Base-by-base conservation (phyloP, 2,113 vertebrate genomes). In the Hipposideros armiger region DNA sequence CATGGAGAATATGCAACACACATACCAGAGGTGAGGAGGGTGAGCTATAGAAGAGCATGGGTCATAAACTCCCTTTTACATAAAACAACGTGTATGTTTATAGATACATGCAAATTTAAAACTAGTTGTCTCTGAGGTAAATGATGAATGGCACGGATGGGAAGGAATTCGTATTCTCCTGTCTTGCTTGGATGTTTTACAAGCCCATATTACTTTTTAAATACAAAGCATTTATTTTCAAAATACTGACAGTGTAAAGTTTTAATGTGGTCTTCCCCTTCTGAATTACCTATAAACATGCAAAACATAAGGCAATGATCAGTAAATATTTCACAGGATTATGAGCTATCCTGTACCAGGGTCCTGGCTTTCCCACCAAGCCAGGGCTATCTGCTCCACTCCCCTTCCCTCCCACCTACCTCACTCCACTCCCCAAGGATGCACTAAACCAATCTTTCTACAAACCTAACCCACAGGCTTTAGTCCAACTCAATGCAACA, bases 221-320 rank as follows among this genome's bases (percentile, higher is more conserved):
- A 58, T 60, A 70, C 42, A 83, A 73, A 62, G 11, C 20, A 52
- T 28, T 78, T 26, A 24, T 52, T 89, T 81, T 84, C 15, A 62
- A 88, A 67, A 78, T 47, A 87, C 4, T n/a, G 82, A 66, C 54
- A 40, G 15, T 36, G 8, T 30, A 73, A 64, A 32, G 30, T 82
- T 76, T 88, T 91, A 30, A 93, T 54, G 52, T 86, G 36, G 81
- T 80, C 20, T 74, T 58, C 22, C 60, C 66, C 10, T 95, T 80
- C 58, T 47, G 20, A 58, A 50, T 17, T 36, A 87, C n/a, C 9
- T 24, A 30, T 28, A 90, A 87, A 77, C 5, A 45, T 14, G 30
- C 1, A 66, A 86, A 90, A 52, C 17, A 2, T n/a, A 78, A 69
- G 81, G 56, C 16, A 30, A 52, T 22, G 6, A 69, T 60, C 77